These are phyloP conservation scores for Apteryx mantelli DNA, from an alignment of 2,113 vertebrate genomes.

Conservation along the genomic window DNA sequence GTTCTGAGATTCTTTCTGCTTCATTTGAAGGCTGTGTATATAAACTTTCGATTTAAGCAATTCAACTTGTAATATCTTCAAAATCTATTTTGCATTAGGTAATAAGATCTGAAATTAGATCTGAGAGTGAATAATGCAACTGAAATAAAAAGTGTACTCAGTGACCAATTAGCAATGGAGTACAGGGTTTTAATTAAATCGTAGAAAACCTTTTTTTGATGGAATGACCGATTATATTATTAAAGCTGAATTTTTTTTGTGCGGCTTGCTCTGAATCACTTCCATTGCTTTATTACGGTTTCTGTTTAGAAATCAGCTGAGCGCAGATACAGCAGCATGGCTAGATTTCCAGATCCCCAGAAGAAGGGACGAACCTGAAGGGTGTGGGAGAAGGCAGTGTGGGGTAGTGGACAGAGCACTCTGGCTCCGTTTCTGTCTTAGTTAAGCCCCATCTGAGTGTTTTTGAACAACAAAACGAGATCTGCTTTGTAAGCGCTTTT, in stretches of 20 bases:
- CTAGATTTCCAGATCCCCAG: background rate
- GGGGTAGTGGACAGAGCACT: too few relatives aligned
- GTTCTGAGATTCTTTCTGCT: background rate
- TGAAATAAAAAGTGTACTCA: background rate
- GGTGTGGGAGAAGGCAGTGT: too few relatives aligned
- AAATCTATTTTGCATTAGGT: accelerated
- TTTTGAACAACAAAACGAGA: background rate
- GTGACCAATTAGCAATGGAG: background rate
- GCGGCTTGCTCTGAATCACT: background rate
- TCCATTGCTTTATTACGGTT: background rate
- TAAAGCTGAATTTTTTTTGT: background rate
- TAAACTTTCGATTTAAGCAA: too few relatives aligned
- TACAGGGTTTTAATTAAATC: background rate
- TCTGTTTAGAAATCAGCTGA: background rate
- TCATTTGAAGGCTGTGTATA: background rate
- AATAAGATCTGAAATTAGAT: background rate
- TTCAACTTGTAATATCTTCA: background rate
- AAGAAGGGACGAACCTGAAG: too few relatives aligned
- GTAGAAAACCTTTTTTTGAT: background rate
- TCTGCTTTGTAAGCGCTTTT: background rate
- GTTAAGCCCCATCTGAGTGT: too few relatives aligned
- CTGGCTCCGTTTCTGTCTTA: too few relatives aligned
- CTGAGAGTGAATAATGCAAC: background rate
- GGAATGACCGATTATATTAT: background rate
- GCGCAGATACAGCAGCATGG: background rate